phyloP scores from a whole-genome alignment of 30 jellyfish, hydroid and myxozoan species.

The Catostylus mosaicus region DNA sequence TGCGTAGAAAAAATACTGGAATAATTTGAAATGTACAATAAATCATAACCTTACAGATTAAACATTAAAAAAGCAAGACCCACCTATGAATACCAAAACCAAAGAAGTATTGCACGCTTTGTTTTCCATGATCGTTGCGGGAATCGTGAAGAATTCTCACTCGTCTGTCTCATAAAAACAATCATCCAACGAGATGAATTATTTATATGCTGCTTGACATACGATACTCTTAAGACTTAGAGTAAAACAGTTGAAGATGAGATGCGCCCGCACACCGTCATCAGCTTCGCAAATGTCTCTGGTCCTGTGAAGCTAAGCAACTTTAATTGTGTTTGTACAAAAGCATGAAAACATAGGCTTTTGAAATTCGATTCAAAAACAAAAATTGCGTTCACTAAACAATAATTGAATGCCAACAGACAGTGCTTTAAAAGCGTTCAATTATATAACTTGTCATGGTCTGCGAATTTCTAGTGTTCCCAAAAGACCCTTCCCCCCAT shows the following conservation, averaged over 20 bases:
- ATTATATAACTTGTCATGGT: too few relatives aligned
- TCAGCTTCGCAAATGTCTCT: neutral
- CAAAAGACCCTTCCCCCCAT: too few relatives aligned
- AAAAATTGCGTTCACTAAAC: neutral
- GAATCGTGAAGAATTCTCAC: too few relatives aligned
- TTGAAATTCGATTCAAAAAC: neutral
- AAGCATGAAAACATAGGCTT: neutral
- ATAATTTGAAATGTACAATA: too few relatives aligned
- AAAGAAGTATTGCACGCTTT: neutral
- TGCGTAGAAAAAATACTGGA: too few relatives aligned
- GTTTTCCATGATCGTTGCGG: neutral
- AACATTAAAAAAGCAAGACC: neutral
- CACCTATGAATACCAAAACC: neutral
- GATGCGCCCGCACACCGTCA: constrained; percentile 2
- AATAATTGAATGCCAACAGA: neutral
- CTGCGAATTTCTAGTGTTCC: too few relatives aligned
- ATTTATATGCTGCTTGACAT: neutral
- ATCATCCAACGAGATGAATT: too few relatives aligned
- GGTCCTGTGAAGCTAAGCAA: neutral
- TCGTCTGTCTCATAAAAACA: too few relatives aligned
- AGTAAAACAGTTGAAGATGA: neutral
- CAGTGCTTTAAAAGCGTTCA: neutral
- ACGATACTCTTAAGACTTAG: neutral
- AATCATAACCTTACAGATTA: too few relatives aligned
- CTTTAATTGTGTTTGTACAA: neutral